These are phyloP conservation scores for Neodiprion fabricii DNA, from an alignment of 1,140 invertebrate species.

Conservation along the genomic window DNA sequence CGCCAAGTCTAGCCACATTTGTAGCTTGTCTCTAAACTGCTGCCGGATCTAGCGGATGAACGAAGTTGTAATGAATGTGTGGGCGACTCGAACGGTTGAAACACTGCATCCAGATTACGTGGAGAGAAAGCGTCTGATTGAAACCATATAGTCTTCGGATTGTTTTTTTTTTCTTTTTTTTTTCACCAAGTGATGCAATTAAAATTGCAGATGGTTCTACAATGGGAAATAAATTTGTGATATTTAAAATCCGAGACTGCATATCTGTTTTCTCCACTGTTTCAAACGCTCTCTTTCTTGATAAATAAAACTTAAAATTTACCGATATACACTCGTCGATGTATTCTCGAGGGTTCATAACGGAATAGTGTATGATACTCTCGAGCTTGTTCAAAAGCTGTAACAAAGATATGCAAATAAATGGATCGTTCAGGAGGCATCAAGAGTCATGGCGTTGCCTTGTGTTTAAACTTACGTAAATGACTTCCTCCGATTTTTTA, in stretches of 20 bases:
- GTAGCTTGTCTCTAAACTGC: slow-evolving; percentile 58
- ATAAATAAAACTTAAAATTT: neutral
- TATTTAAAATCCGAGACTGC: too few species aligned
- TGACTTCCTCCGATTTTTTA: slow-evolving; percentile 43
- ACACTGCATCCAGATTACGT: neutral
- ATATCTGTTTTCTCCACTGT: too few species aligned
- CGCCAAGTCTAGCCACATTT: slow-evolving; percentile 58
- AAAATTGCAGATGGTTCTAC: too few species aligned
- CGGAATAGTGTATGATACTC: slow-evolving; percentile 51
- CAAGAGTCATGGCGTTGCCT: neutral
- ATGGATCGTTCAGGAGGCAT: slow-evolving; percentile 4
- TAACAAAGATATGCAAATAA: slow-evolving; percentile 20
- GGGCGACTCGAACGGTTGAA: neutral
- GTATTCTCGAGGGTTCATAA: slow-evolving; percentile 32
- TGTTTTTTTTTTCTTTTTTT: too few species aligned
- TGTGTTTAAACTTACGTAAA: slow-evolving; percentile 40
- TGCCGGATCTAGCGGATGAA: slow-evolving; percentile 47
- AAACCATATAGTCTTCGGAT: neutral
- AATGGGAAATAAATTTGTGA: too few species aligned
- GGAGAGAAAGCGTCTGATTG: neutral
- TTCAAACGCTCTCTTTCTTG: too few species aligned
- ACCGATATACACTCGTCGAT: slow-evolving; percentile 60
- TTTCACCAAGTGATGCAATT: too few species aligned
- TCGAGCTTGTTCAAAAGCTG: slow-evolving; percentile 60
- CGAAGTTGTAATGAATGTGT: neutral